phyloP scores from a whole-genome alignment of 2,113 vertebrate genomes.

The Merops nubicus region DNA sequence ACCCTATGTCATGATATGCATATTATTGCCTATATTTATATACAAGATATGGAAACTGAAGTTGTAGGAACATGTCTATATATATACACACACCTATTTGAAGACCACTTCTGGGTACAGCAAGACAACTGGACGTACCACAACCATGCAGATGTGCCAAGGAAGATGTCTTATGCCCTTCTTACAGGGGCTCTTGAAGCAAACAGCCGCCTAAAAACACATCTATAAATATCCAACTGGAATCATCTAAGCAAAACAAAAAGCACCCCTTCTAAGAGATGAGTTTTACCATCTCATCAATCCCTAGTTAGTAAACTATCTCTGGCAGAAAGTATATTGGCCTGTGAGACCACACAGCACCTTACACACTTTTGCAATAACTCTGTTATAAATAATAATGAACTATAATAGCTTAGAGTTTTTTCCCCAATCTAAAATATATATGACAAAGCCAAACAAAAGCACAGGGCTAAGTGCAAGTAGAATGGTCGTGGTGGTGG shows the following conservation, averaged over 20 bases:
- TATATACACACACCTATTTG: not conserved
- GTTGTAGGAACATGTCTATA: not conserved
- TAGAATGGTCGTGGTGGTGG: not conserved
- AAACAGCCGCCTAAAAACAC: not conserved
- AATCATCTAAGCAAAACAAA: not conserved
- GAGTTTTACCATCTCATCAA: not conserved
- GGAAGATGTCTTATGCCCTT: not conserved
- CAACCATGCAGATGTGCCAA: not conserved
- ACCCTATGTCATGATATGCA: not conserved
- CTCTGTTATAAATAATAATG: not conserved
- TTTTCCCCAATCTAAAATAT: not conserved
- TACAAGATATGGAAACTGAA: not conserved
- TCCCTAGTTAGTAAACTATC: not conserved
- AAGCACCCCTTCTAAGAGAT: not conserved
- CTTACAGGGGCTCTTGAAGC: not conserved
- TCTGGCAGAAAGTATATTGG: not conserved
- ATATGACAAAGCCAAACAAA: not conserved
- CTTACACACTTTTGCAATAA: not conserved
- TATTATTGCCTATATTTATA: not conserved
- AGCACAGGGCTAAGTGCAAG: not conserved
- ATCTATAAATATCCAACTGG: not conserved
- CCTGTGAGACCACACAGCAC: not conserved
- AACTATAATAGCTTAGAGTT: not conserved
- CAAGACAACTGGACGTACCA: not conserved
- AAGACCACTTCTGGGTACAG: not conserved